Conservation (phyloP, 2,113 vertebrate species). For the Bufo bufo region DNA sequence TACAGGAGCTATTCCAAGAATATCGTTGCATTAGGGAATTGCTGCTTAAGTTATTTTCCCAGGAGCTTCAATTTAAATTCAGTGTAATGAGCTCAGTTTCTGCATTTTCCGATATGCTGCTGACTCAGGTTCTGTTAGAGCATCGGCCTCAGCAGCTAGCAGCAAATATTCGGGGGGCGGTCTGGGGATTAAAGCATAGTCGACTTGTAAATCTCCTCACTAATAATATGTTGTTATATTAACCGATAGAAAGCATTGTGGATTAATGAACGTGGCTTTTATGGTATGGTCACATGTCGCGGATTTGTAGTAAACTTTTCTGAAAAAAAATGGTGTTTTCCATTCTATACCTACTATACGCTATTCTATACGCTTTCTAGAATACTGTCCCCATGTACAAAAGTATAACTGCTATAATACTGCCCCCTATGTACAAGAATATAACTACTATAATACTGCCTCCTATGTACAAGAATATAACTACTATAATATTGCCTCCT, state of each 20-base stretch:
- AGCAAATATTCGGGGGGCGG: neutral
- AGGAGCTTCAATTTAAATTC: neutral
- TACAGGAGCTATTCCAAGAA: neutral
- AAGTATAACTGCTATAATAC: neutral
- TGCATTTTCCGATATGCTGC: neutral
- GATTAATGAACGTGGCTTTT: neutral
- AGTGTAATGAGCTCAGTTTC: neutral
- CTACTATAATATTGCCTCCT: neutral
- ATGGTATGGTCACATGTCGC: neutral
- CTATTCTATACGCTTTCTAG: neutral
- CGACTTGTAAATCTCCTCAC: neutral
- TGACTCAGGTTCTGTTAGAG: neutral
- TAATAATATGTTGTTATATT: neutral
- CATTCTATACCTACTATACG: neutral
- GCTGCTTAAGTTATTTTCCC: neutral
- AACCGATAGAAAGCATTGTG: neutral
- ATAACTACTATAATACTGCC: constrained; percentile 4
- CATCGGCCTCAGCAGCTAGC: neutral
- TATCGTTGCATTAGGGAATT: neutral
- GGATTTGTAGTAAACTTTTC: too few relatives aligned
- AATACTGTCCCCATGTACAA: neutral
- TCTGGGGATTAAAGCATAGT: neutral
- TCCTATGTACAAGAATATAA: constrained; percentile 4
- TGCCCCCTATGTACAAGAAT: neutral
- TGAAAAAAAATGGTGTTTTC: too few relatives aligned